Evolutionary conservation across 2,888 invertebrate species (phyloP).

Genomic region (Gryllus longicercus): DNA sequence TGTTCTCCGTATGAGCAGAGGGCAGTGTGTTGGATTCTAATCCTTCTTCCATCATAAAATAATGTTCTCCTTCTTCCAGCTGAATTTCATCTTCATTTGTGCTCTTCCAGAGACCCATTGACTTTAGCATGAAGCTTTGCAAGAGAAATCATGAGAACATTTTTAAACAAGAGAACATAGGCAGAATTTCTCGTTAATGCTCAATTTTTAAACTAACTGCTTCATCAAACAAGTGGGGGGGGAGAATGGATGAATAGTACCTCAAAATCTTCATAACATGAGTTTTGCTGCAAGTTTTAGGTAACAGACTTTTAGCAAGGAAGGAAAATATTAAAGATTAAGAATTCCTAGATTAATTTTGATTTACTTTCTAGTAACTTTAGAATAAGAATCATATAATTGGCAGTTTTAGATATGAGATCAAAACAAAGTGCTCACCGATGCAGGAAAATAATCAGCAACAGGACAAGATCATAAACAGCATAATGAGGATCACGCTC

Average conservation of each 20-base stretch:
- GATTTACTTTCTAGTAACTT: too few species aligned
- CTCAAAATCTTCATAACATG: too few species aligned
- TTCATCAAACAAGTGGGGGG: too few species aligned
- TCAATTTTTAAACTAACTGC: too few species aligned
- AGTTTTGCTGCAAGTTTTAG: too few species aligned
- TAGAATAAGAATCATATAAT: neutral
- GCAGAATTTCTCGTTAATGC: too few species aligned
- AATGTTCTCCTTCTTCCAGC: constrained; percentile 32
- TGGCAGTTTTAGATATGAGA: constrained; percentile 19
- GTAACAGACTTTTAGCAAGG: too few species aligned
- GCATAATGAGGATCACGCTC: constrained; percentile 79
- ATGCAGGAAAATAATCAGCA: constrained; percentile 94
- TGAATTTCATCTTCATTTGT: constrained; percentile 40
- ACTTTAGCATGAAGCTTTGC: constrained; percentile 83
- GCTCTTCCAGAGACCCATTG: constrained; percentile 87
- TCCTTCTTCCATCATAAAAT: constrained; percentile 31
- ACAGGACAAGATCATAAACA: constrained; percentile 72
- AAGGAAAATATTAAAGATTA: too few species aligned
- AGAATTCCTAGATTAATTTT: too few species aligned
- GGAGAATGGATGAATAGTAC: too few species aligned
- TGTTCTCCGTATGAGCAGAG: constrained; percentile 19
- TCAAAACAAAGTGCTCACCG: constrained; percentile 55
- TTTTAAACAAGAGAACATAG: too few species aligned
- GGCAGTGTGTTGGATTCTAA: neutral
- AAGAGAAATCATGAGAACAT: neutral